Percentiles rank a stretch among this genome's conserved stretches.
Evolutionary conservation across 2,797 vertebrate genomes (phyloP).

Genomic region (Buphagus erythrorhynchus): DNA sequence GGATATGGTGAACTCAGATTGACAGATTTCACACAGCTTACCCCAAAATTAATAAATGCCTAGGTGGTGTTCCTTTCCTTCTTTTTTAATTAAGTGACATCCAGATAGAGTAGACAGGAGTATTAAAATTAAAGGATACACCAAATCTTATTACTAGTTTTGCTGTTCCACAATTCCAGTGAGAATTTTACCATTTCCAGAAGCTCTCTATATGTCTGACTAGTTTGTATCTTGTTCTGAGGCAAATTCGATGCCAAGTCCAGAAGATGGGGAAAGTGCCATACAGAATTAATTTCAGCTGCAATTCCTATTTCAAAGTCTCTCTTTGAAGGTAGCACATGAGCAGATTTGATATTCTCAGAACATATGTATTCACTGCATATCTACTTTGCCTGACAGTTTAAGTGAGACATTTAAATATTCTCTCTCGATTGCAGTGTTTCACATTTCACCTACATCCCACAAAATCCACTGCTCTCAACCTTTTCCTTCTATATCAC

Average conservation of each 20-base stretch:
- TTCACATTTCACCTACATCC: neutral
- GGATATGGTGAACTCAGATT: neutral
- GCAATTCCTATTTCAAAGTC: conserved; percentile 12
- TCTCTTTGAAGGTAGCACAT: conserved; percentile 36
- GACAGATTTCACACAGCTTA: conserved; percentile 35
- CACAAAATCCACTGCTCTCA: neutral
- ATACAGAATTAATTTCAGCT: conserved; percentile 27
- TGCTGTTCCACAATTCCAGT: neutral
- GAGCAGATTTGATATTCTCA: conserved; percentile 26
- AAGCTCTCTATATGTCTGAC: neutral
- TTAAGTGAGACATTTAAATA: conserved; percentile 45
- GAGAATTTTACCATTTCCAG: neutral
- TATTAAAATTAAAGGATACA: conserved; percentile 27
- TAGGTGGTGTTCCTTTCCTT: neutral
- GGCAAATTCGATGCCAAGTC: neutral
- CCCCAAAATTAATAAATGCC: conserved; percentile 39
- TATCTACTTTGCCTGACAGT: conserved; percentile 43
- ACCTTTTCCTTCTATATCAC: neutral
- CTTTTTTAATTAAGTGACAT: conserved; percentile 55
- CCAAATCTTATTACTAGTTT: conserved; percentile 14
- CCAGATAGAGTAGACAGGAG: neutral
- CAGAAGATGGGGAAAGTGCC: neutral
- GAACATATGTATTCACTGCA: conserved; percentile 19
- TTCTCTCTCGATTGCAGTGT: neutral
- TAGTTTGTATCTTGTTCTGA: conserved; percentile 1